phyloP scores from a whole-genome alignment of 2,797 vertebrate genomes.

The Prionace glauca region DNA sequence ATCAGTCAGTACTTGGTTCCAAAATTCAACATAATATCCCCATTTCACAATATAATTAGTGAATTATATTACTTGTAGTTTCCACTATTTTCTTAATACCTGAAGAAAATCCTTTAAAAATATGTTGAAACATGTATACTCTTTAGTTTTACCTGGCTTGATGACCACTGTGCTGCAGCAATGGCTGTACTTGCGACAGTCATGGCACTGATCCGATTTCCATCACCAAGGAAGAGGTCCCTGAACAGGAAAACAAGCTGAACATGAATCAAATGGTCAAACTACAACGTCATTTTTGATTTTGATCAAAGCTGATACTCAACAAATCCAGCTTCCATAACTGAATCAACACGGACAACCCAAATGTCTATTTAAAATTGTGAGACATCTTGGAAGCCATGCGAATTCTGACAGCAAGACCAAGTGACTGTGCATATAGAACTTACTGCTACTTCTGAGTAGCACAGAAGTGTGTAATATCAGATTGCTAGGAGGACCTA shows the following conservation, averaged over 20 bases:
- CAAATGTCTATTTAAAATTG: background rate
- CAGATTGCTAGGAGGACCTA: background rate
- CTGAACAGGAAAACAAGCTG: constrained; percentile 52
- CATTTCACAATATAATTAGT: background rate
- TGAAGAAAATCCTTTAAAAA: background rate
- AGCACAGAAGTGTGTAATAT: background rate
- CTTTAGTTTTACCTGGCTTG: constrained; percentile 75
- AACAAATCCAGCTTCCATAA: background rate
- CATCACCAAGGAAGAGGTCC: constrained; percentile 86
- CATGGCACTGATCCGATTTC: constrained; percentile 91
- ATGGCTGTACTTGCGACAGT: constrained; percentile 97
- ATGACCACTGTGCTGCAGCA: constrained; percentile 97
- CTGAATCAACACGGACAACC: background rate
- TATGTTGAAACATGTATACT: background rate
- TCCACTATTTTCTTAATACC: too few relatives aligned
- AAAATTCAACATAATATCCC: too few relatives aligned
- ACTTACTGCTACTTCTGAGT: background rate
- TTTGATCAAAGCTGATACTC: background rate
- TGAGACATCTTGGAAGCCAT: background rate
- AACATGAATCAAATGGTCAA: background rate
- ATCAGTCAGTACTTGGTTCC: background rate
- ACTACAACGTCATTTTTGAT: background rate
- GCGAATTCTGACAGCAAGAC: background rate
- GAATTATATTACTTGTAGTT: background rate
- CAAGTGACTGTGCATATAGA: background rate